Evolutionary conservation across 1,140 invertebrate genomes (phyloP).

Genomic region (Phenacoccus solenopsis): DNA sequence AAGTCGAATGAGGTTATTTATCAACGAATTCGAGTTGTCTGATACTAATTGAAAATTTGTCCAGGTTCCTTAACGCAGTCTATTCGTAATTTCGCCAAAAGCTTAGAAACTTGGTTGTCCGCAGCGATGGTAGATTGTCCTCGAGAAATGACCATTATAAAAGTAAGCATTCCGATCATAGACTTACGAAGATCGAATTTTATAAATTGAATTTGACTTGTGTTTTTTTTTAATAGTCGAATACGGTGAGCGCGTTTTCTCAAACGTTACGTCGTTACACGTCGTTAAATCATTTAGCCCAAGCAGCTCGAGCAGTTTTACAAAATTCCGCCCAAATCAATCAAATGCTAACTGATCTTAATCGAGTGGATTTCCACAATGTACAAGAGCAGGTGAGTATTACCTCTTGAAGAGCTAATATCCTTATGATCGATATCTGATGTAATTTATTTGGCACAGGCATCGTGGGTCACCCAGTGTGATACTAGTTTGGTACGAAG

Average conservation of each 20-base stretch:
- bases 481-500: constrained; percentile 71
- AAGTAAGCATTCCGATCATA: constrained; percentile 39
- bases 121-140: constrained; percentile 78
- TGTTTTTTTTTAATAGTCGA: constrained; percentile 33
- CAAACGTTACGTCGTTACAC: constrained; percentile 92
- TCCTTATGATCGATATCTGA: not conserved
- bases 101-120: constrained; percentile 74
- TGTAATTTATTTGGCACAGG: constrained; percentile 34
- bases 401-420: not conserved
- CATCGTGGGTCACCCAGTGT: constrained; percentile 96
- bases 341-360: constrained; percentile 94
- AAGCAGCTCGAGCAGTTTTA: constrained; percentile 88
- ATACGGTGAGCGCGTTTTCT: constrained; percentile 81
- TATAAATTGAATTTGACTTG: not conserved
- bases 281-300: constrained; percentile 94
- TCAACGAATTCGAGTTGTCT: too few relatives aligned
- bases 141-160: constrained; percentile 67
- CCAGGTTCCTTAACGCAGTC: constrained; percentile 78
- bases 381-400: constrained; percentile 63
- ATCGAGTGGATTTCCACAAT: constrained; percentile 94
- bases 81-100: constrained; percentile 86
- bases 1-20: constrained; percentile 30
- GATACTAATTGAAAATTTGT: constrained; percentile 21
- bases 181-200: not conserved
- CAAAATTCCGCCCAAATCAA: constrained; percentile 90